Evolutionary conservation across 2,113 vertebrate species (phyloP).

Genomic region (Ifrita kowaldi): DNA sequence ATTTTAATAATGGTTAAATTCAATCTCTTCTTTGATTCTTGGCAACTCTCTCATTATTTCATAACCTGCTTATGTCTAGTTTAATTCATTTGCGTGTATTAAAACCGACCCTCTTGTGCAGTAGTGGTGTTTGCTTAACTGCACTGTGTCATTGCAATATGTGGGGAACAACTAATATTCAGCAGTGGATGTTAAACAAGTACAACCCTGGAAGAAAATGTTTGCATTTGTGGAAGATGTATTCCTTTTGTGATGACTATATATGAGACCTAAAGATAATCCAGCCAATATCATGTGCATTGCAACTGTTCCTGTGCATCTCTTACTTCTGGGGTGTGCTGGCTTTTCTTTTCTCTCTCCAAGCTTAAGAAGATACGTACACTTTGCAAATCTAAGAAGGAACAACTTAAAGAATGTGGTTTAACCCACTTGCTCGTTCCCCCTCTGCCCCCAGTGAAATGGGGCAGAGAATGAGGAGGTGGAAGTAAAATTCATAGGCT

Average conservation of each 20-base stretch:
- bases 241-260: background rate
- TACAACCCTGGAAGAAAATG: background rate
- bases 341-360: background rate
- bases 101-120: background rate
- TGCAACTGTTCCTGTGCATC: background rate
- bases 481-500: background rate
- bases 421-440: background rate
- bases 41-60: constrained; percentile 46
- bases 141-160: background rate
- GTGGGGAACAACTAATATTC: background rate
- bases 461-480: background rate
- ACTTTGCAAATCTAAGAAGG: background rate
- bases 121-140: constrained; percentile 43
- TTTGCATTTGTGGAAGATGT: background rate
- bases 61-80: constrained; percentile 50
- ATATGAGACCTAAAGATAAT: background rate
- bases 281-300: background rate
- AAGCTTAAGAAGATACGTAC: background rate
- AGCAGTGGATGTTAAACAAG: background rate
- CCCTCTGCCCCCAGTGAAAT: background rate
- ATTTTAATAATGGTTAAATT: constrained; percentile 73
- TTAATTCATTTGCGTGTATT: constrained; percentile 52
- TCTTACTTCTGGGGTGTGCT: background rate
- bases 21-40: constrained; percentile 52
- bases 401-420: background rate